Percentiles rank a stretch among this genome's conserved stretches.
Evolutionary conservation across 2,113 vertebrate species (phyloP).

Genomic region (Rhinolophus ferrumequinum): DNA sequence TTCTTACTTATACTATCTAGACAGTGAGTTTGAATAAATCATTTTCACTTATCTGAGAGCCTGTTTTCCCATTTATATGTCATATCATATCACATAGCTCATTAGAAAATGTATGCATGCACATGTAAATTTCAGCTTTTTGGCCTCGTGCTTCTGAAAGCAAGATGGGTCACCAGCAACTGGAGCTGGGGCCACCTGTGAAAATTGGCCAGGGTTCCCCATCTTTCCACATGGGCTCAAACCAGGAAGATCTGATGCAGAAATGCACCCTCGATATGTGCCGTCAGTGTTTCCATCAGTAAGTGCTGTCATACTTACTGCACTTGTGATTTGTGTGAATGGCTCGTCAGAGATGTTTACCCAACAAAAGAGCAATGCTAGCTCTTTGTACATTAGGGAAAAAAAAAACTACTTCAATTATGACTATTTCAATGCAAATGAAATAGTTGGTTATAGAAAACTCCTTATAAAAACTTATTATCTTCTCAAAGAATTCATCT

Average conservation of each 20-base stretch:
- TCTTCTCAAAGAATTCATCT: background rate
- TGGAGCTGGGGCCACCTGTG: background rate
- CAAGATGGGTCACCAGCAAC: background rate
- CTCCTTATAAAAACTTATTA: background rate
- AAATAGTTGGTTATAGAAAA: background rate
- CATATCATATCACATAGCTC: background rate
- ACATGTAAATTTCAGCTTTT: background rate
- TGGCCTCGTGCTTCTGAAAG: background rate
- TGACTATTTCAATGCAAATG: background rate
- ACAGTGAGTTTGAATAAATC: background rate
- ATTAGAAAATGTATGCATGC: background rate
- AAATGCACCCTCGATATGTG: background rate
- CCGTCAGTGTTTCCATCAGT: background rate
- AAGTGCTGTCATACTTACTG: too few species aligned
- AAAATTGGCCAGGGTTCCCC: background rate
- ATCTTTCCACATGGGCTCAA: background rate
- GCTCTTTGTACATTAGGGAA: background rate
- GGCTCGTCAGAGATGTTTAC: background rate
- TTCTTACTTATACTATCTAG: background rate
- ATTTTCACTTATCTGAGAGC: background rate
- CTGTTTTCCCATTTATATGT: background rate
- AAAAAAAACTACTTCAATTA: background rate
- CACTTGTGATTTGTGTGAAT: background rate
- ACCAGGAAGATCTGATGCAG: background rate
- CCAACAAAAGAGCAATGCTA: background rate